Conservation (phyloP, 2,113 vertebrate genomes). For the Caranx melampygus region DNA sequence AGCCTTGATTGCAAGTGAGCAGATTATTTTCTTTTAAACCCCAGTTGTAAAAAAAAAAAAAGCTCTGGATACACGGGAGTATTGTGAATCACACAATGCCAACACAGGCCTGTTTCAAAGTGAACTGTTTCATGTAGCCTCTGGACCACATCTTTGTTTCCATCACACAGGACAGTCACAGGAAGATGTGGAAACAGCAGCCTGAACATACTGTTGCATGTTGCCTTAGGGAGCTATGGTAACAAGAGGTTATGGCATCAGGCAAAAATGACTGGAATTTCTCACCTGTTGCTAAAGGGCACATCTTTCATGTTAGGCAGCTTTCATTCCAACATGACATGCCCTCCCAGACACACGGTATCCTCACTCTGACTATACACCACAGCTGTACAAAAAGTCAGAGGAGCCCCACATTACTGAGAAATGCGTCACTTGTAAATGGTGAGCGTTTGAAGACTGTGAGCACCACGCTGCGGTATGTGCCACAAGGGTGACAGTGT, state of each 20-base stretch:
- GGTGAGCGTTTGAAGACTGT: slow-evolving; percentile 45
- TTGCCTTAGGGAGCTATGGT: slow-evolving; percentile 25
- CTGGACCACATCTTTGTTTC: neutral
- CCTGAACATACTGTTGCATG: slow-evolving; percentile 4
- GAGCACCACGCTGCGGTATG: slow-evolving; percentile 62
- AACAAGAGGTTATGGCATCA: slow-evolving; percentile 43
- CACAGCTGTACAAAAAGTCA: slow-evolving; percentile 48
- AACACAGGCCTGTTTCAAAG: slow-evolving; percentile 16
- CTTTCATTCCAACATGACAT: slow-evolving; percentile 55
- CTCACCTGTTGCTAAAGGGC: slow-evolving; percentile 40
- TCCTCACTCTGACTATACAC: slow-evolving; percentile 34
- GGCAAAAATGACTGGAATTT: slow-evolving; percentile 61
- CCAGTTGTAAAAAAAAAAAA: slow-evolving; percentile 33
- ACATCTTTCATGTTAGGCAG: slow-evolving; percentile 49
- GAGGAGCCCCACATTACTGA: slow-evolving; percentile 49
- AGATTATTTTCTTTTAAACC: slow-evolving; percentile 49
- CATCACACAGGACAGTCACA: neutral
- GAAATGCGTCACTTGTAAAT: slow-evolving; percentile 73
- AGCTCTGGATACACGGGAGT: slow-evolving; percentile 10
- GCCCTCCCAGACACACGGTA: slow-evolving; percentile 37
- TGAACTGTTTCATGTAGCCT: slow-evolving; percentile 5
- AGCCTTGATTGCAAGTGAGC: slow-evolving; percentile 46
- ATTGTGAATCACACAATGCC: slow-evolving; percentile 6
- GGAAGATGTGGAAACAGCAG: slow-evolving; percentile 23
- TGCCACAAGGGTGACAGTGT: slow-evolving; percentile 58